Conservation (phyloP, 1,140 invertebrate species). For the Metopolophium dirhodum region DNA sequence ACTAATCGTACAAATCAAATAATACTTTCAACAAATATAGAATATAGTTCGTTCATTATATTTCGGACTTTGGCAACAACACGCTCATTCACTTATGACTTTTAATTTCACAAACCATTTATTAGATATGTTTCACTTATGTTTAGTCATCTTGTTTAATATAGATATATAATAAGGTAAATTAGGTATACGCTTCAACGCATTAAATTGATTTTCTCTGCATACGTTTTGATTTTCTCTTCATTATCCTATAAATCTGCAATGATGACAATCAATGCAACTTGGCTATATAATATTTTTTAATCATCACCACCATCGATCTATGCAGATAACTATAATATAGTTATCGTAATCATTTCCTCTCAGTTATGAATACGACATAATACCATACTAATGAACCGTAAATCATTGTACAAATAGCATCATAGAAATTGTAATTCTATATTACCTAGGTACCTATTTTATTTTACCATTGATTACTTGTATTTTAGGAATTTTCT, state of each 20-base stretch:
- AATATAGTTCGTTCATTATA: background rate
- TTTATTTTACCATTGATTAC: background rate
- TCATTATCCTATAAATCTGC: background rate
- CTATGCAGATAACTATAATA: background rate
- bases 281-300: background rate
- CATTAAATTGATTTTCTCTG: background rate
- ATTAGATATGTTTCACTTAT: background rate
- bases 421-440: background rate
- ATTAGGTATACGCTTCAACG: no score
- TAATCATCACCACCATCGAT: background rate
- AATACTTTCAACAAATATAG: background rate
- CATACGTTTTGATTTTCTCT: background rate
- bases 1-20: background rate
- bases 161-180: background rate
- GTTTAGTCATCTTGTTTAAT: background rate
- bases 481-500: background rate
- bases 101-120: background rate
- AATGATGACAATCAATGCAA: background rate
- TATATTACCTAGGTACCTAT: background rate
- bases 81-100: background rate
- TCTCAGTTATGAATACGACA: background rate
- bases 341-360: background rate
- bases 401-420: background rate
- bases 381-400: background rate
- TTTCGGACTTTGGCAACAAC: background rate